Evolutionary conservation across 2,797 vertebrate genomes (phyloP), one percentile per base, ranked within the genome.

Genomic region (Tamandua tetradactyla): DNA sequence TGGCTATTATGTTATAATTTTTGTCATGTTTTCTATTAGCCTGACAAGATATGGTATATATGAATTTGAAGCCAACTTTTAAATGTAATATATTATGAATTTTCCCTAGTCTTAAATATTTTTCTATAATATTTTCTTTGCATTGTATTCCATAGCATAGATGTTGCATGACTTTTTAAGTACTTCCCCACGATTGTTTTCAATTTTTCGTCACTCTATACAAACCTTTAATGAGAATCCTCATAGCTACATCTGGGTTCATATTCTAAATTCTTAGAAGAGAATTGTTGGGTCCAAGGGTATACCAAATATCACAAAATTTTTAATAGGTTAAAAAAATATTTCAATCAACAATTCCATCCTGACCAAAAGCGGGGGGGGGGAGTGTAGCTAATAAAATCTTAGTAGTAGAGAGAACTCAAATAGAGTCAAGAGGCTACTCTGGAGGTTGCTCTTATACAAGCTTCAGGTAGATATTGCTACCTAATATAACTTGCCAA

Each of bases 201-300:
- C 20, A 78, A 52, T 27, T 52, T 72, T 27, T 79, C 42, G 40
- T 55, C 52, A 44, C 57, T 71, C 52, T 72, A n/a, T 32, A 64
- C 37, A 90, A 72, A 86, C 8, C 30, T 80, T 80, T 72, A 82
- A 37, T 80, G 66, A 90, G 11, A 37, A 61, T 37, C 32, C 25
- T 86, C 14, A 40, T 74, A 80, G 37, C 40, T 80, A 5, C 66
- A 64, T 47, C 35, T 71, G 47, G 57, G 35, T 71, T 84, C 49
- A 78, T 62, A 86, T 27, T n/a, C 11, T 80, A 66, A 66, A 90
- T 80, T 80, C 47, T 55, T 86, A 90, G 47, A 84, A 79, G 57
- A 64, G 14, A 27, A 85, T 66, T 64, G 5, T 66, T 72, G 74
- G 20, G 25, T 71, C 37, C 57, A 47, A n/a, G 47, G 14, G 55